Evolutionary conservation across 2,797 vertebrate species (phyloP).

Genomic region (Botia almorhae): DNA sequence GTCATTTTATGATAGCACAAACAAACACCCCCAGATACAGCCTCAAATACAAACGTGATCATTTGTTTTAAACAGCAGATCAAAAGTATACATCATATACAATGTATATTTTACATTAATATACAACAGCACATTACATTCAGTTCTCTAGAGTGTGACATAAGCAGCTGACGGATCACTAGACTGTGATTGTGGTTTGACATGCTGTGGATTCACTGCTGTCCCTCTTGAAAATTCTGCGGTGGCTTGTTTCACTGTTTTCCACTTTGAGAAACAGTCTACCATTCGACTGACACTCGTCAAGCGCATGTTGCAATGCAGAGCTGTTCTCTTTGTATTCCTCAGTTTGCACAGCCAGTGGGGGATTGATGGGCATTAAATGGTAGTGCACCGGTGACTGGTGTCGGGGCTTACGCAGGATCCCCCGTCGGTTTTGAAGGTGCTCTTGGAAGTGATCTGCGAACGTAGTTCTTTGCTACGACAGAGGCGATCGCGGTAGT

Average conservation of each 20-base stretch:
- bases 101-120: background rate
- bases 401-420: constrained; percentile 69
- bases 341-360: background rate
- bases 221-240: constrained; percentile 6
- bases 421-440: constrained; percentile 71
- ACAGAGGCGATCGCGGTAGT: constrained; percentile 81
- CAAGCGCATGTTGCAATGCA: background rate
- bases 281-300: background rate
- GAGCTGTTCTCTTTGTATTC: background rate
- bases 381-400: constrained; percentile 67
- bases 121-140: background rate
- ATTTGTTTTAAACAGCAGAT: background rate
- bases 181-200: background rate
- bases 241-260: constrained; percentile 28
- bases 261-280: constrained; percentile 30
- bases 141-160: constrained; percentile 6
- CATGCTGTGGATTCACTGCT: background rate
- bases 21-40: background rate
- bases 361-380: constrained; percentile 54
- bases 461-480: constrained; percentile 60
- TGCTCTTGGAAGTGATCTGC: constrained; percentile 75
- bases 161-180: background rate
- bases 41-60: background rate
- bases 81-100: background rate
- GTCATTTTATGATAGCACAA: background rate